Percentiles rank a stretch among this genome's conserved stretches.
These are phyloP conservation scores for Cheilosia variabilis DNA, from an alignment of 2,888 invertebrate species.

Conservation along the genomic window DNA sequence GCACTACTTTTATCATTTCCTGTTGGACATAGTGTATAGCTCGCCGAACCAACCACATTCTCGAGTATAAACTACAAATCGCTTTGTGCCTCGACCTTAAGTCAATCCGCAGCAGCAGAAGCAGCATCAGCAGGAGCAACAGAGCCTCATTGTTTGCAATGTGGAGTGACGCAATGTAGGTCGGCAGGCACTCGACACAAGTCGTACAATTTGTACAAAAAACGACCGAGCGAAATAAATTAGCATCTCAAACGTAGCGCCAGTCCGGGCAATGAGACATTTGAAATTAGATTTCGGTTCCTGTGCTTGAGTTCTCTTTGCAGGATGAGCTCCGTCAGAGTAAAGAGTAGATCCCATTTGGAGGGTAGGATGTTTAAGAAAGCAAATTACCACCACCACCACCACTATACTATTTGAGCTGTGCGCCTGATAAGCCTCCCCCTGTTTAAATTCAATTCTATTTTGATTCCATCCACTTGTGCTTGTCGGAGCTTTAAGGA, in stretches of 20 bases:
- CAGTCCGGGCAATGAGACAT: constrained; percentile 49
- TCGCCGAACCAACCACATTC: background rate
- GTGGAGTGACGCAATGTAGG: constrained; percentile 11
- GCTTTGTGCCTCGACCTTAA: constrained; percentile 3
- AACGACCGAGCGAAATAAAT: constrained; percentile 45
- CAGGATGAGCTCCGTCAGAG: background rate
- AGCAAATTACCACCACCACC: constrained; percentile 47
- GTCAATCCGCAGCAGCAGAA: constrained; percentile 20
- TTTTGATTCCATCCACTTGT: constrained; percentile 58
- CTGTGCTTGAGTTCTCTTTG: constrained; percentile 39
- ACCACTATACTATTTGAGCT: background rate
- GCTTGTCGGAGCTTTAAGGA: constrained; percentile 28
- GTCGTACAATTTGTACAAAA: constrained; percentile 22
- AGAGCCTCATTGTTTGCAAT: constrained; percentile 29
- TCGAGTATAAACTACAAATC: constrained; percentile 2
- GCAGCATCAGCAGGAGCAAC: constrained; percentile 22
- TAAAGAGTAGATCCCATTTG: constrained; percentile 1
- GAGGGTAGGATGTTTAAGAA: constrained; percentile 26
- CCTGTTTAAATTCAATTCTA: constrained; percentile 49
- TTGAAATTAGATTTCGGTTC: constrained; percentile 60
- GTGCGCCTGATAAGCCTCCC: background rate
- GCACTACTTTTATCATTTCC: background rate
- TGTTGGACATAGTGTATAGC: background rate
- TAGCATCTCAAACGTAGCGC: constrained; percentile 51
- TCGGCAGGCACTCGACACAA: constrained; percentile 24